phyloP scores from a whole-genome alignment of 2,888 invertebrate species.

The Phaedon cochleariae region DNA sequence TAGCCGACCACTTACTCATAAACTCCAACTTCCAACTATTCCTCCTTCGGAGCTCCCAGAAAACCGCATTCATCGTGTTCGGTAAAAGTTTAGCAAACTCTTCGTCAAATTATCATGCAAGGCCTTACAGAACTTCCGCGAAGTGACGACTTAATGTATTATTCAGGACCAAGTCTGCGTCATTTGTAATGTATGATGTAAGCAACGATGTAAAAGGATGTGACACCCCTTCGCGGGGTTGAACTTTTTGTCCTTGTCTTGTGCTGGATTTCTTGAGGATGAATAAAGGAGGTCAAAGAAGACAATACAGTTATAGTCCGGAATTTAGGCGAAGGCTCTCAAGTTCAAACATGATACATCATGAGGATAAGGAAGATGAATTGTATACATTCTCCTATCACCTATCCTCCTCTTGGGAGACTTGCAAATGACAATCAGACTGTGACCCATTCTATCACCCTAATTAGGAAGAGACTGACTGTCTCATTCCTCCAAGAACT shows the following conservation, averaged over 20 bases:
- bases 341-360: too few species aligned
- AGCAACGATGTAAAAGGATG: neutral
- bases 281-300: too few species aligned
- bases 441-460: too few species aligned
- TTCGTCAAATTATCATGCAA: neutral
- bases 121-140: neutral
- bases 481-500: too few species aligned
- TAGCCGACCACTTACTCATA: neutral
- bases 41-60: neutral
- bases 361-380: too few species aligned
- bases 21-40: neutral
- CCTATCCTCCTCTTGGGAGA: too few species aligned
- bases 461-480: too few species aligned
- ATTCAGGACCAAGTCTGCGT: constrained; percentile 11
- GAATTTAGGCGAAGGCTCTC: too few species aligned
- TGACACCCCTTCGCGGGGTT: neutral
- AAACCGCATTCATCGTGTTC: neutral
- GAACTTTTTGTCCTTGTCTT: neutral
- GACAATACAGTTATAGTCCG: too few species aligned
- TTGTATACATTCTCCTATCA: too few species aligned
- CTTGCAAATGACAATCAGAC: too few species aligned
- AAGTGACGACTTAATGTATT: constrained; percentile 8
- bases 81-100: neutral
- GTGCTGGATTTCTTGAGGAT: neutral
- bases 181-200: constrained; percentile 15